Base-by-base conservation (phyloP, 2,888 invertebrate genomes). In the Caenorhabditis wallacei region DNA sequence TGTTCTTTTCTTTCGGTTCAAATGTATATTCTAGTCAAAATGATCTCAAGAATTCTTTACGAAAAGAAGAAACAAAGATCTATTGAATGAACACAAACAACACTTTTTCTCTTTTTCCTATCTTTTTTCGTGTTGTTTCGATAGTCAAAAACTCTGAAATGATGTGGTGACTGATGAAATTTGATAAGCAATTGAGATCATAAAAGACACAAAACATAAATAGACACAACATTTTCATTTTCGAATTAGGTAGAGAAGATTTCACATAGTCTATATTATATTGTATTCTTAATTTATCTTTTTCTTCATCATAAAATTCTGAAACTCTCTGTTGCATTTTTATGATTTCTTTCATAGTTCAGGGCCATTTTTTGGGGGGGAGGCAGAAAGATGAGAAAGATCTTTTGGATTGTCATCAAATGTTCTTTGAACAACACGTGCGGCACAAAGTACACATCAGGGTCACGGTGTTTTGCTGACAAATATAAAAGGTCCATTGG, bases 101-200 rank as follows among this genome's bases (percentile, higher is more conserved):
- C n/a, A n/a, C n/a, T 16, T 13, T 8, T 16, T 13, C 13, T 53
- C 22, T 24, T 11, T 18, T 22, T 10, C 0, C 1, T 30, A 30
- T 11, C 26, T 30, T 7, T 16, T 30, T 11, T 16, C 5, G 16
- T 30, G 5, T 4, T n/a, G 46, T 30, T 10, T 11, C n/a, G n/a
- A n/a, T n/a, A n/a, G n/a, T n/a, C n/a, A 26, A 43, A 61, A 61
- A 35, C 35, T n/a, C 22, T 24, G 63, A 51, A 64, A 64, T 66
- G 51, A 40, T 35, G 22, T 7, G 37, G n/a, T 3, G 0, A 26
- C 66, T 66, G 66, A 66, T 37, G 66, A 66, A 35, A 66, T 66
- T 66, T 16, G n/a, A 35, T 66, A 53, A 66, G 37, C 5, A 35
- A 35, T 22, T 0, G 13, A 10, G 2, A n/a, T 66, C 53, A 66